Base-by-base conservation (phyloP, 2,113 vertebrate species). In the Nothoprocta perdicaria region DNA sequence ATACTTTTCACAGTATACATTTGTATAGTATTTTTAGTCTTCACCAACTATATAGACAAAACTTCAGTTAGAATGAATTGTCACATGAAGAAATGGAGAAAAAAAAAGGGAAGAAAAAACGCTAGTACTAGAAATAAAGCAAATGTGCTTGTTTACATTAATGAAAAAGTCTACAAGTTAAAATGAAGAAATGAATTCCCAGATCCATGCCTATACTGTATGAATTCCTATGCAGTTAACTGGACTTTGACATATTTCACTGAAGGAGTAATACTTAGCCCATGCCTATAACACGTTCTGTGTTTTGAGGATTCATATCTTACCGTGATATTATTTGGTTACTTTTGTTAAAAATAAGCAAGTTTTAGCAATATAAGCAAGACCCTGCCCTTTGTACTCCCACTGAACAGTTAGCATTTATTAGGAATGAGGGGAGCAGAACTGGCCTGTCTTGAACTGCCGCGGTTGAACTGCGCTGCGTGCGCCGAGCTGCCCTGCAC, bases 211-310 rank as follows among this genome's bases (percentile, higher is more conserved):
- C 26, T 66, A 3, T n/a, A 61, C 0, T 3, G 8, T 10, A 16
- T 45, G 29, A 68, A 6, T 60, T 76, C 65, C 45, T 65, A 23
- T 76, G 78, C 23, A 74, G 41, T 27, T 71, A 50, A 38, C 27
- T 80, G 68, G 27, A 46, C 60, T 61, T 76, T 0, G 0, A 38
- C 0, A 0, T 63, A 14, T 69, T 89, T 67, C 40, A 52, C 10
- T 15, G 46, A 41, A 74, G 55, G 57, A 38, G 7, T 45, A 58
- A 27, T 50, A 55, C 2, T 81, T 43, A 55, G n/a, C 33, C 85
- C 41, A 43, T 43, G 41, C 31, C 38, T 75, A 8, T 52, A 43
- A 33, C n/a, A 67, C 9, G 16, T 58, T 53, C 73, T 67, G 61
- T 74, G 43, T 65, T 94, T 82, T 27, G 15, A 55, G 68, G 41